phyloP scores from a whole-genome alignment of 2,888 invertebrate genomes.

The Notodonta dromedarius region DNA sequence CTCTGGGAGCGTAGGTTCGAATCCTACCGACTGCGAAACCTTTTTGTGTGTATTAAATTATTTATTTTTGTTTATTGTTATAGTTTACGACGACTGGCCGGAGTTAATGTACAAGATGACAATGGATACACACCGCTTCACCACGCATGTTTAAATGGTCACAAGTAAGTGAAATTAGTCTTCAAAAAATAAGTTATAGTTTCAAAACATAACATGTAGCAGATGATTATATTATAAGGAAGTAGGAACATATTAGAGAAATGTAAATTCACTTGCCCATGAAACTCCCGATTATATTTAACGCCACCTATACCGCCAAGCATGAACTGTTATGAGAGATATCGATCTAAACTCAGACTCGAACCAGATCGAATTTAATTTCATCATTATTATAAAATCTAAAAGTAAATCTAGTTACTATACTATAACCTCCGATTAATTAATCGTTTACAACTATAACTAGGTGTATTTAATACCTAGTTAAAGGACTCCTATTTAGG shows the following conservation, averaged over 20 bases:
- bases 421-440: too few species aligned
- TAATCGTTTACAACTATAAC: too few species aligned
- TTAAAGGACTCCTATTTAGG: too few species aligned
- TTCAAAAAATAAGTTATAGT: neutral
- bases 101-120: constrained; percentile 96
- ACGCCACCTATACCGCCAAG: neutral
- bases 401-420: too few species aligned
- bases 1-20: constrained; percentile 96
- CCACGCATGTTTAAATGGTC: constrained; percentile 96
- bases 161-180: constrained; percentile 86
- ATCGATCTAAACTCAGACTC: neutral
- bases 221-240: too few species aligned
- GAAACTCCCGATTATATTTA: neutral
- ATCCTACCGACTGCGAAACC: constrained; percentile 92
- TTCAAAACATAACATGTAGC: too few species aligned
- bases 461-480: too few species aligned
- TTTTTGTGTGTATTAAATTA: constrained; percentile 34
- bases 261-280: too few species aligned
- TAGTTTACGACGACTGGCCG: constrained; percentile 94
- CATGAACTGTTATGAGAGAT: neutral
- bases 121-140: constrained; percentile 97
- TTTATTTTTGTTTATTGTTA: constrained; percentile 53
- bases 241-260: too few species aligned
- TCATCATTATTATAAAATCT: too few species aligned
- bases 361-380: too few species aligned